phyloP scores from a whole-genome alignment of 2,797 vertebrate genomes.

The Micrastur ruficollis region DNA sequence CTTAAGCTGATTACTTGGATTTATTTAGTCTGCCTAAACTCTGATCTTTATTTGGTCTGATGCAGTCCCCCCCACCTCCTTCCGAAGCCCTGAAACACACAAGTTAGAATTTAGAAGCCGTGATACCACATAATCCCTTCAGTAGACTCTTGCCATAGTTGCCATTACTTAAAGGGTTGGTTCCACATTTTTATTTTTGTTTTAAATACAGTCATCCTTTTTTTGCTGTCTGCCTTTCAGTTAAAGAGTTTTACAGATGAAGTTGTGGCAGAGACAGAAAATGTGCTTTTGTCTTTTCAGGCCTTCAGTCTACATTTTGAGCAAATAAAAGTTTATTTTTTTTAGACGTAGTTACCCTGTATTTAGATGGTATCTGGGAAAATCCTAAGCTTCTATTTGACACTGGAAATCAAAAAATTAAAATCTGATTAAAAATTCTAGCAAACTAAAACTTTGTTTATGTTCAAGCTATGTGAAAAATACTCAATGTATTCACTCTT shows the following conservation, averaged over 20 bases:
- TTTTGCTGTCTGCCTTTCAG: background rate
- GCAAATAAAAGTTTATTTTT: background rate
- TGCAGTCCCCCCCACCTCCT: background rate
- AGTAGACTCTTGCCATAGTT: background rate
- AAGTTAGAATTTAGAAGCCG: background rate
- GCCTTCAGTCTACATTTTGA: background rate
- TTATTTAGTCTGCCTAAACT: background rate
- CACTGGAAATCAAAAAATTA: background rate
- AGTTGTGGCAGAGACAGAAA: background rate
- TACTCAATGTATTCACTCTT: background rate
- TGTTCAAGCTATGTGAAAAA: background rate
- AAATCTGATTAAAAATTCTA: background rate
- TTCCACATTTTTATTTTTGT: background rate
- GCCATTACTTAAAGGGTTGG: background rate
- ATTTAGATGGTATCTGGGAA: background rate
- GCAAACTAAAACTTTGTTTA: background rate
- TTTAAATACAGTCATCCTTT: background rate
- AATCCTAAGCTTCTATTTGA: background rate
- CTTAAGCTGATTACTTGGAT: slow-evolving; percentile 12
- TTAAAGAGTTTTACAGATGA: background rate
- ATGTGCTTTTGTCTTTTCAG: background rate
- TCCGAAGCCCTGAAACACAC: background rate
- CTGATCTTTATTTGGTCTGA: background rate
- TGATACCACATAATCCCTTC: background rate
- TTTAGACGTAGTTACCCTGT: background rate